phyloP scores from a whole-genome alignment of 2,888 invertebrate genomes.

The Tetragnatha montana region DNA sequence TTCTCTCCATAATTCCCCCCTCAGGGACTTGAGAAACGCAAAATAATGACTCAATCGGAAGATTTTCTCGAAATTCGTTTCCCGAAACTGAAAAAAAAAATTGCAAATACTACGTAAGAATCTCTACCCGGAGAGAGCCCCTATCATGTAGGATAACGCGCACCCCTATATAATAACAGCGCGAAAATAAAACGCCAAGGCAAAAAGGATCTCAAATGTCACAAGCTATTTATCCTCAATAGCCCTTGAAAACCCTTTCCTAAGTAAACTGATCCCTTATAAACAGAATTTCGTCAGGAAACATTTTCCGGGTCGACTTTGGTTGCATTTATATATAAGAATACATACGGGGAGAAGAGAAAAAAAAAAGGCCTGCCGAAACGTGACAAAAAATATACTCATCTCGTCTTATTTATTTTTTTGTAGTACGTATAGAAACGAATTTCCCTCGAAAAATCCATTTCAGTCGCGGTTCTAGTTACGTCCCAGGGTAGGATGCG shows the following conservation, averaged over 20 bases:
- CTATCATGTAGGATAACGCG: constrained; percentile 46
- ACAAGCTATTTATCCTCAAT: constrained; percentile 63
- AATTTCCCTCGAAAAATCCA: constrained; percentile 64
- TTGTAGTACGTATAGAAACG: constrained; percentile 39
- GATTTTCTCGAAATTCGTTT: background rate
- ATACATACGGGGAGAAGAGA: constrained; percentile 15
- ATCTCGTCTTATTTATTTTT: constrained; percentile 62
- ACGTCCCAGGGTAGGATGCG: constrained; percentile 27
- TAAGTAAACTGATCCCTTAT: constrained; percentile 64
- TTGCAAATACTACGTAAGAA: constrained; percentile 20
- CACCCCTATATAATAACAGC: constrained; percentile 16
- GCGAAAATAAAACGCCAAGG: constrained; percentile 42
- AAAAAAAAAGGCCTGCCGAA: constrained; percentile 30
- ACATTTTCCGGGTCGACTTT: constrained; percentile 26
- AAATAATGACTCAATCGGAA: constrained; percentile 6
- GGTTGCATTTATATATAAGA: constrained; percentile 15
- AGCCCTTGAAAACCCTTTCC: constrained; percentile 48
- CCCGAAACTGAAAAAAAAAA: background rate
- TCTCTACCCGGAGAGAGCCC: constrained; percentile 24
- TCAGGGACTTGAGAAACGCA: background rate
- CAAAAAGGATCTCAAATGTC: constrained; percentile 56
- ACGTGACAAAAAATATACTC: constrained; percentile 64
- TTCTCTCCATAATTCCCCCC: constrained; percentile 23
- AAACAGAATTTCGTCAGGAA: constrained; percentile 61
- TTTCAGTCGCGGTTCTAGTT: constrained; percentile 65